Evolutionary conservation across 1,140 invertebrate genomes (phyloP), one percentile per base, ranked within the genome.

Genomic region (Hormaphis cornu): DNA sequence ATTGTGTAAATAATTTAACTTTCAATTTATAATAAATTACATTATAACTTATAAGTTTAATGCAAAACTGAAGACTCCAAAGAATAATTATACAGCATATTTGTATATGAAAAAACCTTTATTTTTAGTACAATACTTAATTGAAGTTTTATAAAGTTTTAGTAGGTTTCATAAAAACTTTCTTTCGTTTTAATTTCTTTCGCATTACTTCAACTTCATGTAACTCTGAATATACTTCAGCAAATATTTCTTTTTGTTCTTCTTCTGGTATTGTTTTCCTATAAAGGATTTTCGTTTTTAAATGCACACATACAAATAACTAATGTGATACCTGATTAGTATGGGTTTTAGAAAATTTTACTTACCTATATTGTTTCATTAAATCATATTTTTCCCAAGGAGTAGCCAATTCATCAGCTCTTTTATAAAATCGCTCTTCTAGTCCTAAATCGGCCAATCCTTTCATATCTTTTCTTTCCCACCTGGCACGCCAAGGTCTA

Each of bases 351-450:
- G 24, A 35, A 24, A 61, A 61, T 58, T 28, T 28, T 33, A 74
- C 61, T 76, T 82, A 87, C 86, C 93, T 87, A 76, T 97, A 97
- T 59, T 87, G 82, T 79, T 91, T 92, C 92, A 98, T 95, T 42
- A 97, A 80, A 79, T 98, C 95, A 80, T 88, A 94, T 82, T 93
- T 90, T 74, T 90, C 88, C 88, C 89, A 94, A 10, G 90, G 89
- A 74, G 82, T 89, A 53, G 80, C 81, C 42, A 82, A 54, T 69
- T 69, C 54, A 26, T 69, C 26, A 52, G 63, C 71, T 30, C 40
- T 30, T 52, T 69, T 58, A 35, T 54, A 71, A 46, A 63, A 52
- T 20, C 40, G 30, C n/a, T 69, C 42, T 33, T 63, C 48, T 48
- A 69, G 78, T 56, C 83, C 81, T 69, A 87, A 78, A 72, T 86